These are phyloP conservation scores for Spermophilus dauricus DNA, from an alignment of 2,113 vertebrate genomes.

Conservation along the genomic window DNA sequence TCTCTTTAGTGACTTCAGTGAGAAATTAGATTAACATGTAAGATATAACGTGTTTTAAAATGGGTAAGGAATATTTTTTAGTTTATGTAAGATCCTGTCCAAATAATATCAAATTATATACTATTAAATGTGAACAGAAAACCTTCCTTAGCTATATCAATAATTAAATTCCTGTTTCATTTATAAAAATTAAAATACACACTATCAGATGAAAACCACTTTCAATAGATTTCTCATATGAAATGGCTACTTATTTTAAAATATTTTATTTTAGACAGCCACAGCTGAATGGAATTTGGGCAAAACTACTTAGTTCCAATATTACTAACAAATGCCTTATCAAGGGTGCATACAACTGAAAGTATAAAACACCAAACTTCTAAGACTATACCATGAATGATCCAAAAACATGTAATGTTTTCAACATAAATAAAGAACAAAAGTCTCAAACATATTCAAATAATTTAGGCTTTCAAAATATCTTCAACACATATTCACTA, in stretches of 20 bases:
- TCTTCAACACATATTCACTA: conserved; percentile 55
- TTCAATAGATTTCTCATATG: conserved; percentile 22
- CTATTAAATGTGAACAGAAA: background rate
- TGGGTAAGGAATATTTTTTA: conserved; percentile 58
- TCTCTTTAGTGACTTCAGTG: conserved; percentile 84
- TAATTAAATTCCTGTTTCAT: conserved; percentile 24
- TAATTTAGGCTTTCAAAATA: conserved; percentile 58
- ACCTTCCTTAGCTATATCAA: background rate
- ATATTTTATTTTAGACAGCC: conserved; percentile 55
- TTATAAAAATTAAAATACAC: conserved; percentile 64
- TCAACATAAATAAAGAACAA: conserved; percentile 53
- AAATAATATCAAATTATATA: conserved; percentile 56
- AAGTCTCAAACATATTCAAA: conserved; percentile 66
- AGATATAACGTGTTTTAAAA: conserved; percentile 73
- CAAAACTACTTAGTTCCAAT: conserved; percentile 64
- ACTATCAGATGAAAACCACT: conserved; percentile 37
- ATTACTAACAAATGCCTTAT: conserved; percentile 33
- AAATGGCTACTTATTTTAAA: conserved; percentile 60
- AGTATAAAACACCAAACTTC: conserved; percentile 58
- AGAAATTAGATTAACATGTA: conserved; percentile 81
- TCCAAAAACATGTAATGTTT: conserved; percentile 54
- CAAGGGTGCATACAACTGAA: background rate
- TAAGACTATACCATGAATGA: background rate
- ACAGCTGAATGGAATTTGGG: conserved; percentile 28
- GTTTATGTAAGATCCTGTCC: conserved; percentile 22